phyloP scores from a whole-genome alignment of 2,888 invertebrate species.

The Beris chalybata region DNA sequence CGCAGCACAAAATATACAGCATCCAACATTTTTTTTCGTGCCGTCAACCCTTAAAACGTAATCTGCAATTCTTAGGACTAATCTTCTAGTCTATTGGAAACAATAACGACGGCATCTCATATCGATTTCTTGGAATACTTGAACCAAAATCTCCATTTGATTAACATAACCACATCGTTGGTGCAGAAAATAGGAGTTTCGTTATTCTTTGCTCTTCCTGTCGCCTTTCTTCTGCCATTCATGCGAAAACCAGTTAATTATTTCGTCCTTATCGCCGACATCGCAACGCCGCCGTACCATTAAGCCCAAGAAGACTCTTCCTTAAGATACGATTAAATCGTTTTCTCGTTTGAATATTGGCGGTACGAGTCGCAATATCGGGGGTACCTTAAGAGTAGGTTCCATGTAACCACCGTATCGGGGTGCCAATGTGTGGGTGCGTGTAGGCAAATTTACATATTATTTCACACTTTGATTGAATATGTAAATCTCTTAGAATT shows the following conservation, averaged over 20 bases:
- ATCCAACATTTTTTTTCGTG: too few relatives aligned
- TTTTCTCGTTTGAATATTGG: background rate
- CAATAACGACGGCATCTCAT: slow-evolving; percentile 27
- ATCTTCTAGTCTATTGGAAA: slow-evolving; percentile 29
- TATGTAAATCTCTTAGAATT: slow-evolving; percentile 46
- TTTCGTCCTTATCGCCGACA: slow-evolving; percentile 39
- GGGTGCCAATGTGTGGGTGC: slow-evolving; percentile 2
- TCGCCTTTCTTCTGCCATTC: slow-evolving; percentile 7
- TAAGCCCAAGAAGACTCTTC: too few relatives aligned
- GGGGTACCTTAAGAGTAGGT: slow-evolving; percentile 1
- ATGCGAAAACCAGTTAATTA: slow-evolving; percentile 39
- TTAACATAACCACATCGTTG: slow-evolving; percentile 31
- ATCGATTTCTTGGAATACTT: slow-evolving; percentile 20
- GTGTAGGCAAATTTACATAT: slow-evolving; percentile 43
- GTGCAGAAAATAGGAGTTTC: slow-evolving; percentile 2
- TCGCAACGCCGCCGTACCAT: slow-evolving; percentile 10
- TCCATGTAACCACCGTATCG: slow-evolving; percentile 17
- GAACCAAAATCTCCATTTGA: slow-evolving; percentile 32
- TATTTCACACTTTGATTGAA: slow-evolving; percentile 47
- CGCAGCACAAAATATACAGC: too few relatives aligned
- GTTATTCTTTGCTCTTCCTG: slow-evolving; percentile 9
- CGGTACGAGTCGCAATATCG: background rate
- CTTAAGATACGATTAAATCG: too few relatives aligned
- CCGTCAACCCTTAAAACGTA: too few relatives aligned
- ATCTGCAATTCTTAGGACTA: slow-evolving; percentile 9